phyloP scores from a whole-genome alignment of 2,113 vertebrate genomes.

The Sinocyclocheilus rhinocerous region DNA sequence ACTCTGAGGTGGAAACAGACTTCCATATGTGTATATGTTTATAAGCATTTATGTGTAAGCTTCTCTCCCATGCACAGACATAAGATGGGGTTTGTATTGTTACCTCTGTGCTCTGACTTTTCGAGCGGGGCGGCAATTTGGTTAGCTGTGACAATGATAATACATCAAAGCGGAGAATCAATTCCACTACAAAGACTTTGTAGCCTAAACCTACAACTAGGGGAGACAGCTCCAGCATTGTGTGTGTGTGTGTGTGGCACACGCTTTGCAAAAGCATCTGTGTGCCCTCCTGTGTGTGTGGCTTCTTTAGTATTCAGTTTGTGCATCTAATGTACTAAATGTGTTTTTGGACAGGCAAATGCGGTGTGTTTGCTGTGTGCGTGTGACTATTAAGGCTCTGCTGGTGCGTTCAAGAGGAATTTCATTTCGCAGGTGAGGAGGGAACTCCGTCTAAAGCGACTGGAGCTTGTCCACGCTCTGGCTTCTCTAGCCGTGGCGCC shows the following conservation, averaged over 20 bases:
- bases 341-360: slow-evolving; percentile 16
- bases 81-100: slow-evolving; percentile 11
- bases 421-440: slow-evolving; percentile 27
- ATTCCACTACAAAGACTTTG: slow-evolving; percentile 38
- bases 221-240: slow-evolving; percentile 27
- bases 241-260: neutral
- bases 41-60: neutral
- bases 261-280: neutral
- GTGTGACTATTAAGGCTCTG: neutral
- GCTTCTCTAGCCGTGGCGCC: neutral
- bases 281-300: neutral
- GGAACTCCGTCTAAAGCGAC: slow-evolving; percentile 14
- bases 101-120: slow-evolving; percentile 17
- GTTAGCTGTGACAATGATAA: slow-evolving; percentile 41
- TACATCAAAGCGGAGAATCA: slow-evolving; percentile 38
- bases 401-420: slow-evolving; percentile 13
- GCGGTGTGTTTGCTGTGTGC: neutral
- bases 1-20: neutral
- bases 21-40: neutral
- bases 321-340: slow-evolving; percentile 3
- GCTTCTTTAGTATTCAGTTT: slow-evolving; percentile 24
- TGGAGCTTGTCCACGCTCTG: neutral
- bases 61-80: neutral
- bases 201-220: slow-evolving; percentile 32
- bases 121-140: slow-evolving; percentile 23